Evolutionary conservation across 2,113 vertebrate species (phyloP), one percentile per base, ranked within the genome.

Genomic region (Silurus asotus): DNA sequence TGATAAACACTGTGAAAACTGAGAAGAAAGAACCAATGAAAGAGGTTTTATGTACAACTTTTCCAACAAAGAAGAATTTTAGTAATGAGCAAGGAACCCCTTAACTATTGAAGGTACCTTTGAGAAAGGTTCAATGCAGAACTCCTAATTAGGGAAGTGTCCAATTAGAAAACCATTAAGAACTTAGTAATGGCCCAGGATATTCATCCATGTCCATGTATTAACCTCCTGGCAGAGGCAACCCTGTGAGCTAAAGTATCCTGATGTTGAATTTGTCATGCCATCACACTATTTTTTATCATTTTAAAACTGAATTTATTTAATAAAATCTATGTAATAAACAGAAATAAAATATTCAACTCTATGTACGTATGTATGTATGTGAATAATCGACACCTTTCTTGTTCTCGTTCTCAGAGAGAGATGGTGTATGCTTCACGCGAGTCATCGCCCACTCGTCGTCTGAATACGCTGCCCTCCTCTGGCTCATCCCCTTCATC

Each of bases 361-460:
- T 9, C 13, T 64, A 28, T 25, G n/a, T 65, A n/a, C n/a, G 23
- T n/a, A n/a, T 61, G 62, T n/a, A 69, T 45, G 14, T 7, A 70
- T 48, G 17, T 72, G 48, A 51, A 75, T 1, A 7, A 53, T 53
- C 20, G 11, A 75, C 51, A 5, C 14, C 19, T 65, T 88, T 84
- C 74, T 81, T 64, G 90, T 8, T 79, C 7, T 92, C 91, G 0
- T 51, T 83, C 23, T 93, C 95, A 99, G 98, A 95, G 98, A 87
- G 98, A 99, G 84, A 98, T 99, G 96, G 97, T 98, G 61, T 99
- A 98, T 90, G 95, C 97, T 0, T 99, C 98, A 28, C 94, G 97
- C 1, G 98, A 99, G 89, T 99, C 98, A 0, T 99, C 98, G 5
- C 98, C 98, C 55, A 98, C 97, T 6, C 96, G 96, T 53, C 98